Percentiles rank a stretch among this genome's conserved stretches.
These are phyloP conservation scores for Drosophila neotestacea DNA, from an alignment of 2,888 invertebrate genomes.

Conservation along the genomic window DNA sequence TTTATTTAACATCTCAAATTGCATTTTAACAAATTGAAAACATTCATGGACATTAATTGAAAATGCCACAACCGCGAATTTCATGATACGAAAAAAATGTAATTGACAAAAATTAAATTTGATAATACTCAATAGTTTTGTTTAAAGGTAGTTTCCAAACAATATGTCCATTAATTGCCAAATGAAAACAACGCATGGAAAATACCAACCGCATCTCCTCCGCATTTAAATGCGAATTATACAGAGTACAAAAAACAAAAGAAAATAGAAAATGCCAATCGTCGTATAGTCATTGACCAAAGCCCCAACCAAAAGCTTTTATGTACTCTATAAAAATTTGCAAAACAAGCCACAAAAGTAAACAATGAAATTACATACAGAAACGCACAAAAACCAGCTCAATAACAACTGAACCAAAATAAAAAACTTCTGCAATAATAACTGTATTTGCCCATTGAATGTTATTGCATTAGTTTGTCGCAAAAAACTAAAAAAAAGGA, in stretches of 20 bases:
- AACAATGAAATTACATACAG: constrained; percentile 56
- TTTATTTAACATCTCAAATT: constrained; percentile 39
- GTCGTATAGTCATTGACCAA: constrained; percentile 33
- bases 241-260: constrained; percentile 9
- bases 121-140: constrained; percentile 53
- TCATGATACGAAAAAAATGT: constrained; percentile 23
- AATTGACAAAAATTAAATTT: constrained; percentile 58
- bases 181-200: constrained; percentile 51
- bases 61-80: constrained; percentile 49
- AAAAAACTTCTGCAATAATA: constrained; percentile 65
- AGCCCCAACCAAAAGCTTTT: constrained; percentile 61
- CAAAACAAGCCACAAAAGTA: constrained; percentile 69
- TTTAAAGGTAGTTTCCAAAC: constrained; percentile 56
- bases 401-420: constrained; percentile 42
- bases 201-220: constrained; percentile 9
- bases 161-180: constrained; percentile 73
- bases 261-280: constrained; percentile 6
- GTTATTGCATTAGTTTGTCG: constrained; percentile 75
- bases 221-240: constrained; percentile 50
- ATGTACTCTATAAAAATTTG: constrained; percentile 68
- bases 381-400: constrained; percentile 43
- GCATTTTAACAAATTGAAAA: constrained; percentile 59
- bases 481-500: constrained; percentile 14
- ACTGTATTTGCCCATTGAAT: constrained; percentile 76
- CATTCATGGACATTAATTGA: constrained; percentile 50